These are phyloP conservation scores for Morbakka virulenta DNA, from an alignment of 30 jellyfish, hydroid and myxozoan species.

Conservation along the genomic window DNA sequence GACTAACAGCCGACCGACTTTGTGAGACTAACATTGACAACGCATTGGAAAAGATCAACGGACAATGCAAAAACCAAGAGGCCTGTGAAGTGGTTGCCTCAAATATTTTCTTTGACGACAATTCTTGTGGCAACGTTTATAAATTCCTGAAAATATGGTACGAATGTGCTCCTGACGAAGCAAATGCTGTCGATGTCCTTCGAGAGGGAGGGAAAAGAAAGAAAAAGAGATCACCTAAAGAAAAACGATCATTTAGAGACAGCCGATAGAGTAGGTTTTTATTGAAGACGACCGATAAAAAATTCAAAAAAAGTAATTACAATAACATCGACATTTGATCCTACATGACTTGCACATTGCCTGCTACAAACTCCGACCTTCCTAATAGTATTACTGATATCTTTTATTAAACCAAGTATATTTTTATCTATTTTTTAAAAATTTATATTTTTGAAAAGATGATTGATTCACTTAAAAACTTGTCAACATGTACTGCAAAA, in stretches of 20 bases:
- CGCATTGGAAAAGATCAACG: constrained; percentile 80
- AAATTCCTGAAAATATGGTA: constrained; percentile 95
- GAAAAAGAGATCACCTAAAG: constrained; percentile 96
- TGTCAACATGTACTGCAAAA: no score
- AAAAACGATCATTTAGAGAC: constrained; percentile 96
- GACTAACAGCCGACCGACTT: constrained; percentile 84
- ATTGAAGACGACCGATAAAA: no score
- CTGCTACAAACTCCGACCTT: no score
- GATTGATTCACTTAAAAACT: no score
- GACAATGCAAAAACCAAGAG: constrained; percentile 96
- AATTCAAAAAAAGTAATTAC: no score
- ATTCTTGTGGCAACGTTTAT: constrained; percentile 98
- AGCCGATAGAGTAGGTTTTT: constrained; percentile 74
- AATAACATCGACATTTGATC: no score
- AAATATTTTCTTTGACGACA: constrained; percentile 97
- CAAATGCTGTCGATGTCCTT: constrained; percentile 94
- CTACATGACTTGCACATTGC: no score
- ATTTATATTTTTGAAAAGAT: no score
- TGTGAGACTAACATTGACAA: constrained; percentile 96
- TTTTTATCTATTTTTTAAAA: no score
- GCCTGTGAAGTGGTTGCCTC: constrained; percentile 99
- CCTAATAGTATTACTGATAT: no score
- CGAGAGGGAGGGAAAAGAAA: constrained; percentile 96
- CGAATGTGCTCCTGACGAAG: constrained; percentile 98
- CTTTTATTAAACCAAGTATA: no score